A percentile compares a stretch with the other conserved stretches of the same genome.
Evolutionary conservation across 2,113 vertebrate genomes (phyloP).

Genomic region (Vidua macroura): DNA sequence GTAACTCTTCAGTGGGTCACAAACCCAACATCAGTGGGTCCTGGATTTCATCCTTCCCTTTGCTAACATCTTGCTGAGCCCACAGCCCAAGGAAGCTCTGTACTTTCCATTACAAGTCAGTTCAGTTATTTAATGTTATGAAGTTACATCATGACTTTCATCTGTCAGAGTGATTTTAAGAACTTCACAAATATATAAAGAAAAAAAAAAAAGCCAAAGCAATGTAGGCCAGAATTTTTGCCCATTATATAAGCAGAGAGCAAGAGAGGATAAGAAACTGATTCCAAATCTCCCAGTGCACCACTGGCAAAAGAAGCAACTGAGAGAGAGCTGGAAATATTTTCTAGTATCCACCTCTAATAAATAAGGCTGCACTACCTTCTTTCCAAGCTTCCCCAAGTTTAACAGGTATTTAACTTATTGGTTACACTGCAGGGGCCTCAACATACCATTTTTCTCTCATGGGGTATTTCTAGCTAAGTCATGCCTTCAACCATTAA

Average conservation of each 20-base stretch:
- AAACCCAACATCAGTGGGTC: not conserved
- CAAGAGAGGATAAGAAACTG: not conserved
- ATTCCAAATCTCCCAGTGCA: not conserved
- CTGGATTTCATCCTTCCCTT: not conserved
- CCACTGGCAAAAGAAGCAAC: not conserved
- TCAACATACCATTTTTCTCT: not conserved
- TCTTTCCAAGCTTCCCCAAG: not conserved
- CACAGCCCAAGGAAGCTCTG: not conserved
- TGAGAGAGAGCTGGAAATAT: not conserved
- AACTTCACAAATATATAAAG: not conserved
- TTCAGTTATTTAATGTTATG: not conserved
- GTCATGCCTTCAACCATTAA: not conserved
- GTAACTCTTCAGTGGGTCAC: not conserved
- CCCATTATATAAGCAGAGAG: slow-evolving; percentile 2
- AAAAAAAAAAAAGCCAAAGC: not conserved
- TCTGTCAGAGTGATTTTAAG: slow-evolving; percentile 3
- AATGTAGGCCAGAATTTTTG: not conserved
- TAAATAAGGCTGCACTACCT: not conserved
- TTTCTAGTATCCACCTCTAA: not conserved
- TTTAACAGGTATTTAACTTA: not conserved
- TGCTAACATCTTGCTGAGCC: not conserved
- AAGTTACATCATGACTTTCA: not conserved
- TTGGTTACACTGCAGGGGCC: not conserved
- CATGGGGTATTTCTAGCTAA: not conserved
- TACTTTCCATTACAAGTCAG: not conserved